A percentile compares a stretch with the other conserved stretches of the same genome.
Conservation (phyloP, 2,888 invertebrate species). For the Athalia cordata region DNA sequence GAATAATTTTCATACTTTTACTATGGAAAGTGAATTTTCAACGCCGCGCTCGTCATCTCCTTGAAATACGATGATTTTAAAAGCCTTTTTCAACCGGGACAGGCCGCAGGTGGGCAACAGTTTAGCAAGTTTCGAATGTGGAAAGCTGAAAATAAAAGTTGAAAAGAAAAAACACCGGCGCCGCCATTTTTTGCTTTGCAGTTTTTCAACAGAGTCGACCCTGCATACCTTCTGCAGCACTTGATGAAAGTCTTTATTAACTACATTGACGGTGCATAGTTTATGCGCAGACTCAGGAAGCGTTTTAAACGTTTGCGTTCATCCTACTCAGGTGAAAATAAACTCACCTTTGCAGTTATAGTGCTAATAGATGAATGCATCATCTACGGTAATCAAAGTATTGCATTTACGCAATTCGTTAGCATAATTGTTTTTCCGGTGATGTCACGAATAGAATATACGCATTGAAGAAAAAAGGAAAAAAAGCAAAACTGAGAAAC, state of each 20-base stretch:
- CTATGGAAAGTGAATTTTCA: slow-evolving; percentile 28
- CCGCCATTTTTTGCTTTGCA: no score
- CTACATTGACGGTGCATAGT: no score
- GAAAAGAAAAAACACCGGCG: no score
- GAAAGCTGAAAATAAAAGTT: background rate
- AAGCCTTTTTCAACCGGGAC: background rate
- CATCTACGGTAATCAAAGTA: background rate
- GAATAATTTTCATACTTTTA: slow-evolving; percentile 27
- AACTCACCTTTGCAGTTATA: background rate
- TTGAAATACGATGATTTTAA: slow-evolving; percentile 20
- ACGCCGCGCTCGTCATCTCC: slow-evolving; percentile 5
- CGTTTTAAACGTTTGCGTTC: background rate
- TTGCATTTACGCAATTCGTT: slow-evolving; percentile 25
- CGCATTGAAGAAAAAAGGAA: background rate
- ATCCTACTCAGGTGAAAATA: slow-evolving; percentile 6
- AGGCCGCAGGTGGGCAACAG: background rate
- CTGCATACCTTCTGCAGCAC: no score
- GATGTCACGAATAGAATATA: slow-evolving; percentile 3
- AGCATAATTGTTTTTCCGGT: slow-evolving; percentile 26
- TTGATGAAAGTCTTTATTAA: no score
- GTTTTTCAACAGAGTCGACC: no score
- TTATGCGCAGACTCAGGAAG: no score
- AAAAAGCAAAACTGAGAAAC: background rate
- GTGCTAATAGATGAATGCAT: slow-evolving; percentile 27
- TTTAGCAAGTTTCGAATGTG: background rate